A percentile compares a stretch with the other conserved stretches of the same genome.
These are phyloP conservation scores for Porites evermanni DNA, from an alignment of 92 coral and sea anemone species.

Conservation along the genomic window DNA sequence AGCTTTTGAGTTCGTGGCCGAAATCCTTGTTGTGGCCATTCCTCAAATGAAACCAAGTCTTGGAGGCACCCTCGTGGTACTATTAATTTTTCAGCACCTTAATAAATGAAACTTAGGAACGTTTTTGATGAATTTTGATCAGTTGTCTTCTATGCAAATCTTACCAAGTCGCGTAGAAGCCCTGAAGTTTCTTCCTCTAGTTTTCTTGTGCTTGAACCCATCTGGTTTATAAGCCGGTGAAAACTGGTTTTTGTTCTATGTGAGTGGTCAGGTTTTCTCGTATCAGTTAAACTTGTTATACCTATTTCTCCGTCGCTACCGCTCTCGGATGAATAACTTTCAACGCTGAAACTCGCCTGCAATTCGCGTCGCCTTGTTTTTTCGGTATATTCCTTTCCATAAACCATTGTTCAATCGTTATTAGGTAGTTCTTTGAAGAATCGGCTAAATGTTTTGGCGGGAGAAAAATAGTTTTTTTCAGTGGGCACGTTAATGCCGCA, in stretches of 20 bases:
- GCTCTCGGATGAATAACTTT: slow-evolving; percentile 36
- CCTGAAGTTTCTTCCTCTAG: slow-evolving; percentile 67
- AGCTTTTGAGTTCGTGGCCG: too few species aligned
- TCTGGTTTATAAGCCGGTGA: slow-evolving; percentile 61
- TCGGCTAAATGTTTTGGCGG: neutral
- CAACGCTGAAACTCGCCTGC: slow-evolving; percentile 24
- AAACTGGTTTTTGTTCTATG: slow-evolving; percentile 44
- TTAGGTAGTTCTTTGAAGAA: too few species aligned
- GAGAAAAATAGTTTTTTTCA: neutral
- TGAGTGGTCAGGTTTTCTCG: neutral
- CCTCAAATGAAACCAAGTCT: too few species aligned
- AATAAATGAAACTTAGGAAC: too few species aligned
- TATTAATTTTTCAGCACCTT: too few species aligned
- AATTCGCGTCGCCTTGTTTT: slow-evolving; percentile 15
- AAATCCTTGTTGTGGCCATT: too few species aligned
- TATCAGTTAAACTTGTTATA: slow-evolving; percentile 5
- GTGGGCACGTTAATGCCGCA: neutral
- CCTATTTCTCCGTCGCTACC: slow-evolving; percentile 25
- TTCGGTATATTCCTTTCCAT: slow-evolving; percentile 20
- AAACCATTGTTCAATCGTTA: neutral
- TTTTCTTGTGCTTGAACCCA: slow-evolving; percentile 71
- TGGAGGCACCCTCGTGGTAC: too few species aligned
- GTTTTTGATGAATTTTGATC: too few species aligned
- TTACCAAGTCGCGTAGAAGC: slow-evolving; percentile 74
- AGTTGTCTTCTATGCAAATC: neutral